A percentile compares a stretch with the other conserved stretches of the same genome.
Evolutionary conservation across 2,113 vertebrate genomes (phyloP).

Genomic region (Protobothrops flavoviridis): DNA sequence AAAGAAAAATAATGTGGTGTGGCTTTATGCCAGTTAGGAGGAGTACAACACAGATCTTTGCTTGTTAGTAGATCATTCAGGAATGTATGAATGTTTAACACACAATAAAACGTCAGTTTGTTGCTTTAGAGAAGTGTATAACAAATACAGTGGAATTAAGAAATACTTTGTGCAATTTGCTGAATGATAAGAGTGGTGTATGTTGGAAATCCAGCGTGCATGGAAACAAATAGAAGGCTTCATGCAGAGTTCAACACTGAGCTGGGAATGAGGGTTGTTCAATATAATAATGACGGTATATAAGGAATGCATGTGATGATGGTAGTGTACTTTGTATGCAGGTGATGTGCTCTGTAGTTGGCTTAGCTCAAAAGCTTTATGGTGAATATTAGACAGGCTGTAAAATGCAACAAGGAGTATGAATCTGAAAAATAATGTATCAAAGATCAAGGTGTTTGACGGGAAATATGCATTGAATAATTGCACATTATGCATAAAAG

Average conservation of each 20-base stretch:
- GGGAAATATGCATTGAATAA: not conserved
- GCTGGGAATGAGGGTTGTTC: not conserved
- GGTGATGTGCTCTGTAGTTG: not conserved
- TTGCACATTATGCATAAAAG: not conserved
- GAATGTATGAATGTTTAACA: not conserved
- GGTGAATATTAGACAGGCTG: not conserved
- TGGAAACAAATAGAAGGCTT: not conserved
- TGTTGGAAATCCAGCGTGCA: not conserved
- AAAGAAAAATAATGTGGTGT: not conserved
- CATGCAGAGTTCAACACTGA: not conserved
- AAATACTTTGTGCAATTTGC: not conserved
- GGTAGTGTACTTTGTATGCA: not conserved
- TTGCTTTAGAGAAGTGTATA: not conserved
- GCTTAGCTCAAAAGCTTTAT: not conserved
- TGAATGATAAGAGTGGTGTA: not conserved
- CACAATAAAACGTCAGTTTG: not conserved
- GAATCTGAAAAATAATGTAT: not conserved
- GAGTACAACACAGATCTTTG: not conserved
- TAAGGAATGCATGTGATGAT: not conserved
- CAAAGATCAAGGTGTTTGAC: not conserved
- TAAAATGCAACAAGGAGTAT: not conserved
- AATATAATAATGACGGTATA: not conserved
- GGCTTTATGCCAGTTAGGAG: not conserved
- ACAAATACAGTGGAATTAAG: not conserved
- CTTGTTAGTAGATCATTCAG: not conserved